Conservation (phyloP, 2,113 vertebrate species). For the Podarcis raffonei region DNA sequence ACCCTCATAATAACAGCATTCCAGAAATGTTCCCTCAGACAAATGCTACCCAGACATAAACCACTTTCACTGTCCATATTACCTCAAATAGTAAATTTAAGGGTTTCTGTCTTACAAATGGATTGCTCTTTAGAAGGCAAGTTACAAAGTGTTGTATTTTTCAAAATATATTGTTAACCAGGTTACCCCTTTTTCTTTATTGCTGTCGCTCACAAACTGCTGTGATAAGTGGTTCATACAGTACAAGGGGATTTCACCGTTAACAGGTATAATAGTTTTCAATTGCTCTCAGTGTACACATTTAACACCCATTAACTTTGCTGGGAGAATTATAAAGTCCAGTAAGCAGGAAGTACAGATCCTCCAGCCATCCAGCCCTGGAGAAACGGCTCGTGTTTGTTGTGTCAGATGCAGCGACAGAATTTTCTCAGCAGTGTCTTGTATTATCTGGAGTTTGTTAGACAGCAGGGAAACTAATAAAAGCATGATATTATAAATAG, state of each 20-base stretch:
- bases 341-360: conserved; percentile 42
- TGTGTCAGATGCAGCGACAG: not conserved
- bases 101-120: conserved; percentile 48
- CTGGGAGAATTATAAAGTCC: conserved; percentile 47
- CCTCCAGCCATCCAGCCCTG: conserved; percentile 48
- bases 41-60: conserved; percentile 23
- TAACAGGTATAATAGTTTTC: conserved; percentile 51
- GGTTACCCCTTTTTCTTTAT: not conserved
- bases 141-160: conserved; percentile 33
- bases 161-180: not conserved
- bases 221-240: conserved; percentile 51
- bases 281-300: conserved; percentile 54
- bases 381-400: not conserved
- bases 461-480: conserved; percentile 69
- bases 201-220: not conserved
- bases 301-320: conserved; percentile 62
- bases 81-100: conserved; percentile 48
- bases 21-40: too few relatives aligned
- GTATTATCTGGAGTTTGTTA: conserved; percentile 58
- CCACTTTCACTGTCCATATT: not conserved
- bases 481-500: conserved; percentile 55
- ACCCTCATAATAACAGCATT: not conserved
- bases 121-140: conserved; percentile 48
- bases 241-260: conserved; percentile 54
- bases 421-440: conserved; percentile 60